phyloP scores from a whole-genome alignment of 1,140 invertebrate species.

The Drosophila suzukii region DNA sequence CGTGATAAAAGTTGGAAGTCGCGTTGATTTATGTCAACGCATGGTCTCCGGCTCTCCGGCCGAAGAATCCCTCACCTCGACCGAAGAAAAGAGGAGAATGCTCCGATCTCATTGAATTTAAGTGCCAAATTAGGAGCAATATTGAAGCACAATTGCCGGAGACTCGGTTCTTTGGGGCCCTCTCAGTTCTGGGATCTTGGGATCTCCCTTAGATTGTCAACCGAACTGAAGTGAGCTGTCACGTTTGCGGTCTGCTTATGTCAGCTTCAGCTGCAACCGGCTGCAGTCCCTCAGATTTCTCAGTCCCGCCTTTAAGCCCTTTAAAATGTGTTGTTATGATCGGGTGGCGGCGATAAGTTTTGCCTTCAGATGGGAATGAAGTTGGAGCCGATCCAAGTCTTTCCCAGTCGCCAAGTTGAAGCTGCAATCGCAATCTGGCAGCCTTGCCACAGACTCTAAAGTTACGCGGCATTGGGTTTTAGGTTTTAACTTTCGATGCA shows the following conservation, averaged over 20 bases:
- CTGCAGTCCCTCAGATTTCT: conserved; percentile 26
- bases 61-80: conserved; percentile 10
- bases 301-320: conserved; percentile 64
- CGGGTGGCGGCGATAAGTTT: conserved; percentile 75
- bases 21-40: conserved; percentile 84
- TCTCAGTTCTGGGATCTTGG: neutral
- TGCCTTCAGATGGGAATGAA: conserved; percentile 25
- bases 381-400: conserved; percentile 1
- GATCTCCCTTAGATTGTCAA: conserved; percentile 59
- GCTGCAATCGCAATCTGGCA: conserved; percentile 48
- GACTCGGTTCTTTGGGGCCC: conserved; percentile 4
- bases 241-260: conserved; percentile 82
- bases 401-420: neutral
- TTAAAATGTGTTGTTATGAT: conserved; percentile 84
- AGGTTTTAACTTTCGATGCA: conserved; percentile 67
- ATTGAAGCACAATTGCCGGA: conserved; percentile 70
- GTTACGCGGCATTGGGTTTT: conserved; percentile 70
- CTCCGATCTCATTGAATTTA: conserved; percentile 44
- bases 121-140: conserved; percentile 81
- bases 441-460: conserved; percentile 74
- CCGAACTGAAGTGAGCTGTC: conserved; percentile 74
- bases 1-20: conserved; percentile 84
- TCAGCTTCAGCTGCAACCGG: conserved; percentile 74
- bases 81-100: conserved; percentile 23
- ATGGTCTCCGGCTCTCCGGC: conserved; percentile 20